phyloP scores from a whole-genome alignment of 92 coral and sea anemone species.

The Palythoa heliodiscus region DNA sequence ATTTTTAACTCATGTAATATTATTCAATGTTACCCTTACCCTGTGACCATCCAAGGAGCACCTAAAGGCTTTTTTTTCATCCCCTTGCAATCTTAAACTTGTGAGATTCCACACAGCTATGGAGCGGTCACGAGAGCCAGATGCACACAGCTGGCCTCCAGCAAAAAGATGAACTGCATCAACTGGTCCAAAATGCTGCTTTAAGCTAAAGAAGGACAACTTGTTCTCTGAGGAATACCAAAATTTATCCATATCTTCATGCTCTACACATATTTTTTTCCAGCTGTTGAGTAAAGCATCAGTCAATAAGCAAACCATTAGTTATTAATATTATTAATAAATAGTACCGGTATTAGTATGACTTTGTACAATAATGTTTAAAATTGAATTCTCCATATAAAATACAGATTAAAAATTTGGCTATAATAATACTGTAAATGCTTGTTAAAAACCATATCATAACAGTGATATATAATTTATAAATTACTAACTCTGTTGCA shows the following conservation, averaged over 20 bases:
- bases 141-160: conserved; percentile 74
- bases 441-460: too few species aligned
- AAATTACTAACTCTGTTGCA: too few species aligned
- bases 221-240: conserved; percentile 64
- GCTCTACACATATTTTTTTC: conserved; percentile 86
- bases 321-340: too few species aligned
- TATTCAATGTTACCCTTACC: conserved; percentile 36
- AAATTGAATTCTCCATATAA: too few species aligned
- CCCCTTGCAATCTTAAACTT: conserved; percentile 54
- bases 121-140: conserved; percentile 82
- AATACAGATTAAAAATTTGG: too few species aligned
- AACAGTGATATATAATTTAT: too few species aligned
- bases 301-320: background rate
- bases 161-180: conserved; percentile 84
- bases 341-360: background rate
- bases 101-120: conserved; percentile 74
- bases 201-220: conserved; percentile 71
- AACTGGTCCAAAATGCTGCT: conserved; percentile 83
- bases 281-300: conserved; percentile 48
- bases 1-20: too few species aligned
- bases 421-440: too few species aligned
- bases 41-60: conserved; percentile 84
- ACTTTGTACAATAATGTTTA: too few species aligned
- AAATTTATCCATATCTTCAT: conserved; percentile 85
- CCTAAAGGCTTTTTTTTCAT: conserved; percentile 66